phyloP scores from a whole-genome alignment of 2,113 vertebrate genomes.

The Ellobius talpinus region DNA sequence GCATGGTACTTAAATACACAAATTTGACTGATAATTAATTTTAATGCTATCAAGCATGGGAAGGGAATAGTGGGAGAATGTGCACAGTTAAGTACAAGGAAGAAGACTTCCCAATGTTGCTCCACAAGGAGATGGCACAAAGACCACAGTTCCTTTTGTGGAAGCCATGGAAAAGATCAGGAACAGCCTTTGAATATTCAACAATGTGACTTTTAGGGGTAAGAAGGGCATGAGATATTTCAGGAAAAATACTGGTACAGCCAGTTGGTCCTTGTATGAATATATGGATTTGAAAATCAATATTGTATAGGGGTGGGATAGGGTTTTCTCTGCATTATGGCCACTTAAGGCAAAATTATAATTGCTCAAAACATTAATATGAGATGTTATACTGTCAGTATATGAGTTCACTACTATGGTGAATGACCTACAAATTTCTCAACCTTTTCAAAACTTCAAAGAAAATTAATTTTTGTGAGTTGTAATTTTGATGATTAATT shows the following conservation, averaged over 20 bases:
- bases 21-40: not conserved
- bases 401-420: not conserved
- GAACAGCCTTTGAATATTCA: not conserved
- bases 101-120: not conserved
- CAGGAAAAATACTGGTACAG: not conserved
- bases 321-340: not conserved
- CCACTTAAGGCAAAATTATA: not conserved
- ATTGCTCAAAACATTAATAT: not conserved
- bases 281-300: not conserved
- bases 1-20: not conserved
- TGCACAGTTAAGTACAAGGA: not conserved
- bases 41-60: not conserved
- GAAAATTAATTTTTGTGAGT: not conserved
- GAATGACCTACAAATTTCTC: not conserved
- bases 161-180: too few species aligned
- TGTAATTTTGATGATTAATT: not conserved
- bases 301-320: not conserved
- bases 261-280: not conserved
- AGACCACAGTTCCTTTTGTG: not conserved
- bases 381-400: not conserved
- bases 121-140: not conserved
- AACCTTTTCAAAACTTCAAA: not conserved
- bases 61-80: not conserved
- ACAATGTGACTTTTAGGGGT: not conserved
- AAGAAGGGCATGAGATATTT: not conserved